A percentile compares a stretch with the other conserved stretches of the same genome.
phyloP scores from a whole-genome alignment of 2,113 vertebrate species.

The Hippoglossus stenolepis region DNA sequence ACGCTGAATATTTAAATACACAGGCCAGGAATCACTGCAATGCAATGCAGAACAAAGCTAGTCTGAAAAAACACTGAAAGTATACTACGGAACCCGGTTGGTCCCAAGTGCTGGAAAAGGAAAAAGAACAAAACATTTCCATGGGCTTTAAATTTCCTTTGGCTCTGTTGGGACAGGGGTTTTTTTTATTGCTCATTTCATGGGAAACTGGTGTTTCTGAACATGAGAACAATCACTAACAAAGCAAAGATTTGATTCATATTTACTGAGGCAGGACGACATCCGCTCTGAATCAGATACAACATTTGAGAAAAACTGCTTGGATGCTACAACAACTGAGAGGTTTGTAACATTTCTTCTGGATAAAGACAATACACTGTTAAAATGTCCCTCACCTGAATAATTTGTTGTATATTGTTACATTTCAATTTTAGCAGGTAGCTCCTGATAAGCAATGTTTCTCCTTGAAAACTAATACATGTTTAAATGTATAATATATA shows the following conservation, averaged over 20 bases:
- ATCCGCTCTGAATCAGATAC: not conserved
- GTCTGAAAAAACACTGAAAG: not conserved
- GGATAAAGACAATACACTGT: too few relatives aligned
- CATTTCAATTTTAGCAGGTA: too few relatives aligned
- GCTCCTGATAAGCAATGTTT: not conserved
- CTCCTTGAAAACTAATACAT: too few relatives aligned
- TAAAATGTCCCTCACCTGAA: too few relatives aligned
- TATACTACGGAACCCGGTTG: not conserved
- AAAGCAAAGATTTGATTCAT: not conserved
- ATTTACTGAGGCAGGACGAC: not conserved
- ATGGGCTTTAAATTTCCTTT: constrained; percentile 7
- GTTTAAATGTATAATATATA: too few relatives aligned
- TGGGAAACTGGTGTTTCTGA: not conserved
- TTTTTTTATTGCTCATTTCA: not conserved
- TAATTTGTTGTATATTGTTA: too few relatives aligned
- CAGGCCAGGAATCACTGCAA: not conserved
- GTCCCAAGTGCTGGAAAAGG: not conserved
- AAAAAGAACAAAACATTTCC: not conserved
- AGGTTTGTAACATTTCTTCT: too few relatives aligned
- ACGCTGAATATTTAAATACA: constrained; percentile 7
- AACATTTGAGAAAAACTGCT: too few relatives aligned
- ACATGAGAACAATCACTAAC: not conserved
- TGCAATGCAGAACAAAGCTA: not conserved
- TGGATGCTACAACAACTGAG: too few relatives aligned
- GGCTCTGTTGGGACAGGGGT: not conserved